Evolutionary conservation across 2,113 vertebrate species (phyloP).

Genomic region (Vireo altiloquus): DNA sequence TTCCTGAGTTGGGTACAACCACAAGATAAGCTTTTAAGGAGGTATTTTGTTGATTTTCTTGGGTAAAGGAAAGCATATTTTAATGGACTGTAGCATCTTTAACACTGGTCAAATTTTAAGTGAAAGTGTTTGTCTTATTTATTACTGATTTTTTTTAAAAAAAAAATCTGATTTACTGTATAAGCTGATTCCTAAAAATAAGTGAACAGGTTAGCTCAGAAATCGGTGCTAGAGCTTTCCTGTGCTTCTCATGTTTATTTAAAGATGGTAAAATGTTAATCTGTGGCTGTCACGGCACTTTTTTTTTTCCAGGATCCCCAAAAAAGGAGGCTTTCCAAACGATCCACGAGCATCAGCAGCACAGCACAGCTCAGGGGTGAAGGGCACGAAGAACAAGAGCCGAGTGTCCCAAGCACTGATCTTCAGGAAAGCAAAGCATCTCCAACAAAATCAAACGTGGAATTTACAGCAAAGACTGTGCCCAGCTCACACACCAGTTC

Average conservation of each 20-base stretch:
- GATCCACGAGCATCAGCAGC: neutral
- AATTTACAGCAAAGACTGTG: neutral
- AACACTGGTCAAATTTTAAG: neutral
- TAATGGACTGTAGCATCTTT: neutral
- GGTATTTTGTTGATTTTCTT: neutral
- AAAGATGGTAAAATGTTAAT: neutral
- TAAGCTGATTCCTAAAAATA: neutral
- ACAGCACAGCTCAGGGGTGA: slow-evolving; percentile 21
- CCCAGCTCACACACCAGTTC: neutral
- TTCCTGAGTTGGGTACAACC: neutral
- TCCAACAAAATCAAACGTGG: neutral
- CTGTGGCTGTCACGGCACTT: neutral
- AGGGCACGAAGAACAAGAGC: neutral
- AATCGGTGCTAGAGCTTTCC: neutral
- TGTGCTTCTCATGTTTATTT: neutral
- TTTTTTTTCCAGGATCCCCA: slow-evolving; percentile 73
- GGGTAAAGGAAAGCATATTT: neutral
- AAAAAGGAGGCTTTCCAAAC: slow-evolving; percentile 69
- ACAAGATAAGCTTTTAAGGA: neutral
- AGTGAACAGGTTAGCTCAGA: neutral
- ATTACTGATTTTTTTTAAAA: rapidly evolving
- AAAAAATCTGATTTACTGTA: neutral
- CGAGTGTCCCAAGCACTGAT: neutral
- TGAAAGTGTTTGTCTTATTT: neutral
- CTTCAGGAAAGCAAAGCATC: neutral